These are phyloP conservation scores for Eupithecia inturbata DNA, from an alignment of 2,888 invertebrate species.

Conservation along the genomic window DNA sequence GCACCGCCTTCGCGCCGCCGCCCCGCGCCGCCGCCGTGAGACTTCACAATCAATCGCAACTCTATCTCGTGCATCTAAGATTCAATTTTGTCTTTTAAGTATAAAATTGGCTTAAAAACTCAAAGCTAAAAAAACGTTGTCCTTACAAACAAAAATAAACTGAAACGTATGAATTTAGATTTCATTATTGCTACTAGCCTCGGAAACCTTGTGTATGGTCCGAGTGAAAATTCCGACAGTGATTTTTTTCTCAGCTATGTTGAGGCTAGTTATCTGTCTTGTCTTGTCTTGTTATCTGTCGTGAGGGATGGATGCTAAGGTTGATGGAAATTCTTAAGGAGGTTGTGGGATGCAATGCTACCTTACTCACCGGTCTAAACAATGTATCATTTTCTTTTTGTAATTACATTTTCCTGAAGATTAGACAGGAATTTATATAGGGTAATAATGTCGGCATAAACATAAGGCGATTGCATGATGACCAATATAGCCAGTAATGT, in stretches of 20 bases:
- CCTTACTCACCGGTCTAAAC: background rate
- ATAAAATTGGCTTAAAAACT: constrained; percentile 6
- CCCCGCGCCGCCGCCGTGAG: constrained; percentile 6
- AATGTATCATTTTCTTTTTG: no score
- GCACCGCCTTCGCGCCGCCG: constrained; percentile 38
- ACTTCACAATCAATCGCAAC: constrained; percentile 11
- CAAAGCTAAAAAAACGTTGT: background rate
- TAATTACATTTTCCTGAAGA: no score
- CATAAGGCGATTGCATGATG: constrained; percentile 3
- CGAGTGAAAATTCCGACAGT: background rate
- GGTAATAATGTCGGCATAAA: background rate
- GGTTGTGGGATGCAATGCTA: background rate
- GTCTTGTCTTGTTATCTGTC: no score
- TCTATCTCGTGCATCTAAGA: constrained; percentile 14
- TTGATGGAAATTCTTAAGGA: constrained; percentile 6
- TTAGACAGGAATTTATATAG: background rate
- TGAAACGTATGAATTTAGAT: background rate
- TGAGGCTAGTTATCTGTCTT: background rate
- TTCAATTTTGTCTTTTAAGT: background rate
- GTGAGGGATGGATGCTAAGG: constrained; percentile 7
- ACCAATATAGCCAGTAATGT: constrained; percentile 17
- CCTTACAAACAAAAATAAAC: background rate
- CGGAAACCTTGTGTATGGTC: background rate
- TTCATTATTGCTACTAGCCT: background rate
- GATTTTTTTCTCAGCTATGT: background rate